Base-by-base conservation (phyloP, 2,113 vertebrate species). In the Callipepla californica region DNA sequence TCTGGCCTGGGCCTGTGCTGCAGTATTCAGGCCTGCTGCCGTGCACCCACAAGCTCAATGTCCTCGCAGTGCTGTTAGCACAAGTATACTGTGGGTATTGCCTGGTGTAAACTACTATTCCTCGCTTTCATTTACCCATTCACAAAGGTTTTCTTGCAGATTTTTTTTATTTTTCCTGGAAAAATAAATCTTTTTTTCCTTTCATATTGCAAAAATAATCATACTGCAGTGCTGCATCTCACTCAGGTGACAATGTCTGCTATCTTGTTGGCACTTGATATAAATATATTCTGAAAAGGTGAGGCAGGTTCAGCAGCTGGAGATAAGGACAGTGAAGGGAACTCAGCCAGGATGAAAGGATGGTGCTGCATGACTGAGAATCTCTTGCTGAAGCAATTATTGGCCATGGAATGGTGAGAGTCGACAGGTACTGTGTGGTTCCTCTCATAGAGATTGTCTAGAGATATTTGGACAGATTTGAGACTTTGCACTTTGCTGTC, bases 221-320 rank as follows among this genome's bases (percentile, higher is more conserved):
- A 7, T 7, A 7, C 77, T 70, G 48, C 34, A 62, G 80, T 80
- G 66, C 59, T 75, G 11, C 42, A 30, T 48, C 53, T 80, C 8
- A 1, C 59, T 80, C 63, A 17, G 48, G 74, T 67, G 50, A 53
- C 85, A 92, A n/a, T 77, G 28, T 57, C 67, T 80, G 59, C 75
- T 92, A 47, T 53, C 23, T 87, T 74, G 26, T 80, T 94, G 90
- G 53, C 28, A 30, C 47, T 57, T 91, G 81, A 73, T 80, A 73
- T 48, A 76, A 91, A 90, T 68, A 90, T 50, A 69, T 86, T 88
- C 58, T 62, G 93, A 87, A 95, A 89, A 95, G 93, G 89, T 87
- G 89, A 96, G 66, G 57, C 34, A 45, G 73, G 89, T 78, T 95
- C 76, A 91, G 81, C 65, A 48, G 57, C 10, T 59, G 58, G 68